These are phyloP conservation scores for Sebastes diploproa DNA, from an alignment of 2,797 vertebrate genomes.

Conservation along the genomic window DNA sequence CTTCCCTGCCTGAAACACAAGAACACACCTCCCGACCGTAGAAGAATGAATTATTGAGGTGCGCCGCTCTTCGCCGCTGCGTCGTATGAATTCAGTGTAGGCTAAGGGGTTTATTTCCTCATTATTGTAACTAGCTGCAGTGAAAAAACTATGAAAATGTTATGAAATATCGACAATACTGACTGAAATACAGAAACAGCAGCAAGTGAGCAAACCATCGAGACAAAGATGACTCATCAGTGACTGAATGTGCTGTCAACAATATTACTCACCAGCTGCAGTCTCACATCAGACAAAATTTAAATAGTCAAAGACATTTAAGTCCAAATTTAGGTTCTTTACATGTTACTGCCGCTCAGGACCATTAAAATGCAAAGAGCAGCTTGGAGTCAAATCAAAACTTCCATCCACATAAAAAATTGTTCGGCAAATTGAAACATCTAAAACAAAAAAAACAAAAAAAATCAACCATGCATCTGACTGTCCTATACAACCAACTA, in stretches of 20 bases:
- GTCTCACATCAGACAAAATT: conserved; percentile 11
- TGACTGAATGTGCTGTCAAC: conserved; percentile 14
- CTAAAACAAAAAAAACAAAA: not conserved
- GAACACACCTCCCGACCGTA: too few species aligned
- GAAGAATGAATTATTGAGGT: too few species aligned
- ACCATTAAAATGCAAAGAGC: not conserved
- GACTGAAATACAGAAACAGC: not conserved
- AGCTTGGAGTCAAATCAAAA: not conserved
- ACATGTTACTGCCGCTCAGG: not conserved
- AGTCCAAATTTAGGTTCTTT: not conserved
- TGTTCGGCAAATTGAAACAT: not conserved
- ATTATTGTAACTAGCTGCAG: not conserved
- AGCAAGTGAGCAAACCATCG: not conserved
- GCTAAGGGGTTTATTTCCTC: not conserved
- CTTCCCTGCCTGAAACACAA: too few species aligned
- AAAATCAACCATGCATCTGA: too few species aligned
- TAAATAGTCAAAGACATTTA: conserved; percentile 15
- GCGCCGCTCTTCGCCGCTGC: too few species aligned
- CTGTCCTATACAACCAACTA: not conserved
- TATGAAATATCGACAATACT: not conserved
- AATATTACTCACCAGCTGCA: conserved; percentile 14
- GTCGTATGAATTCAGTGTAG: too few species aligned
- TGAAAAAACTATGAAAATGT: not conserved
- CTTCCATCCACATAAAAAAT: not conserved
- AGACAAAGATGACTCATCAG: conserved; percentile 31